Evolutionary conservation across 2,113 vertebrate species (phyloP).

Genomic region (Oryzias javanicus): DNA sequence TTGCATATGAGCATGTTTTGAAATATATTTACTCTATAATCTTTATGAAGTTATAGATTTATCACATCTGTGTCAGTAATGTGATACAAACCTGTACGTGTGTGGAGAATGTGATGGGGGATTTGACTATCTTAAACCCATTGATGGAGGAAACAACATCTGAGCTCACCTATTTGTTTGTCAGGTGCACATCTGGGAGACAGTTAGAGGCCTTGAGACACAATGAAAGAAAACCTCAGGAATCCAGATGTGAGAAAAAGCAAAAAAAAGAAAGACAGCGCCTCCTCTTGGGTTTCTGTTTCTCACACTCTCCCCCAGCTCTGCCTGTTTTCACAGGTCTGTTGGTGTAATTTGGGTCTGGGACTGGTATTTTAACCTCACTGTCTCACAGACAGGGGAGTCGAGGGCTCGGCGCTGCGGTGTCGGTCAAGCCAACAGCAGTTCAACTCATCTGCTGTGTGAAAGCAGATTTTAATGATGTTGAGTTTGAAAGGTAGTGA

Average conservation of each 20-base stretch:
- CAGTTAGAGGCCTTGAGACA: constrained; percentile 40
- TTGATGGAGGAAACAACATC: constrained; percentile 25
- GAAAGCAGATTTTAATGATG: constrained; percentile 28
- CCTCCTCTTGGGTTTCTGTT: constrained; percentile 30
- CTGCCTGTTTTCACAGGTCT: constrained; percentile 48
- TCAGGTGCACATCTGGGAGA: constrained; percentile 57
- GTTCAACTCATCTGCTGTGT: constrained; percentile 39
- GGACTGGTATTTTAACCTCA: constrained; percentile 56
- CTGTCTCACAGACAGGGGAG: constrained; percentile 29
- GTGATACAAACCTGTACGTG: constrained; percentile 20
- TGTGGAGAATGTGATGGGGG: constrained; percentile 13
- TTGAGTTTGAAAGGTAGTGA: constrained; percentile 21
- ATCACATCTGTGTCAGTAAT: constrained; percentile 2
- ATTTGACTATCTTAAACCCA: constrained; percentile 15
- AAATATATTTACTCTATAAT: constrained; percentile 10
- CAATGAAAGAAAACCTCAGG: constrained; percentile 31
- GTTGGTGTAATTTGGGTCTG: constrained; percentile 60
- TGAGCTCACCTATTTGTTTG: constrained; percentile 41
- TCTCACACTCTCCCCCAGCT: constrained; percentile 8
- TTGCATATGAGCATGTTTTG: constrained; percentile 12
- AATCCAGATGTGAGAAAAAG: constrained; percentile 54
- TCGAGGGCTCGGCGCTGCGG: background rate
- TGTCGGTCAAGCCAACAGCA: constrained; percentile 23
- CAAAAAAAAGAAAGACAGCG: background rate
- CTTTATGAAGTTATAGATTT: constrained; percentile 18